These are phyloP conservation scores for Phataginus tricuspis DNA, from an alignment of 2,797 vertebrate genomes.

Conservation along the genomic window DNA sequence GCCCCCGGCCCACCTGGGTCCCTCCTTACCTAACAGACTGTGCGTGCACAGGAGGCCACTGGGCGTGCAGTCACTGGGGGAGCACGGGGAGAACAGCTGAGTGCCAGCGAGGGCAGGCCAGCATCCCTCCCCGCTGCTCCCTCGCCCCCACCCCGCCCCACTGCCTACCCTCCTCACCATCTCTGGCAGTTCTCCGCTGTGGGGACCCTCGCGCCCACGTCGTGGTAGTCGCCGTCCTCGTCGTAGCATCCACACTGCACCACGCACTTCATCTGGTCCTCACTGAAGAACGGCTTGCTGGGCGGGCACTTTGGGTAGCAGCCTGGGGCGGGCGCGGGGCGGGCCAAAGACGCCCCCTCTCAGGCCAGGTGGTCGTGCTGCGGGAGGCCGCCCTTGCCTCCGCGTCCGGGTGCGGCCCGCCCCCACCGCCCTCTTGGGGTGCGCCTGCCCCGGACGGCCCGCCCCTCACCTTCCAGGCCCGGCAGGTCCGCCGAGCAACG, in stretches of 20 bases:
- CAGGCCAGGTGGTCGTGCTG: accelerated
- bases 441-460: accelerated
- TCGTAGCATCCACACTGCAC: constrained; percentile 92
- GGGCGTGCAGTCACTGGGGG: constrained; percentile 84
- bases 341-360: background rate
- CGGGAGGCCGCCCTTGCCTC: background rate
- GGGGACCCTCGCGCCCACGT: constrained; percentile 82
- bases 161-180: constrained; percentile 88
- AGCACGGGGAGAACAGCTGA: background rate
- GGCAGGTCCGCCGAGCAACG: constrained; percentile 82
- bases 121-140: accelerated
- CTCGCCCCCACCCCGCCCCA: accelerated
- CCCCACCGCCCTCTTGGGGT: background rate
- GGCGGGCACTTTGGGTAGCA: constrained; percentile 95
- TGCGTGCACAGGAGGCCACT: constrained; percentile 80
- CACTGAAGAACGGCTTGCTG: constrained; percentile 92
- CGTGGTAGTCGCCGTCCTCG: constrained; percentile 83
- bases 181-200: constrained; percentile 86
- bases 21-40: constrained; percentile 81
- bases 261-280: constrained; percentile 92
- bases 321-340: constrained; percentile 83
- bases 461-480: constrained; percentile 86
- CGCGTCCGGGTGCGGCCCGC: too few relatives aligned
- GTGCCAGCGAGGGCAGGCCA: background rate
- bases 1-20: accelerated